Conservation (phyloP, 2,113 vertebrate genomes). For the Sander lucioperca region DNA sequence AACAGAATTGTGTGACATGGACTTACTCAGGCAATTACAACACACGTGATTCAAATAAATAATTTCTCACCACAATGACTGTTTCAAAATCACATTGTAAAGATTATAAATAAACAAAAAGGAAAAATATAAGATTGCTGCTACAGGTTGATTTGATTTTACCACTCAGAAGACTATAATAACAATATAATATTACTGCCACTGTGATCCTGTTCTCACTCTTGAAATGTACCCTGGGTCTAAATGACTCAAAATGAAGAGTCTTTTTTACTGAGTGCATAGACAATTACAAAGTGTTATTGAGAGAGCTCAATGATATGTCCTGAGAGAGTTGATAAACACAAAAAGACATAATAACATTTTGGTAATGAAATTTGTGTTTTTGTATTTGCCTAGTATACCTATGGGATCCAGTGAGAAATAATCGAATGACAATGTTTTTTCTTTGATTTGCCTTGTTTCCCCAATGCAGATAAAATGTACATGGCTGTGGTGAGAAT, state of each 20-base stretch:
- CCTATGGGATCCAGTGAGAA: conserved; percentile 30
- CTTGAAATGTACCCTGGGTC: conserved; percentile 42
- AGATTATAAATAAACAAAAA: conserved; percentile 51
- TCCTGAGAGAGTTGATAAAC: conserved; percentile 50
- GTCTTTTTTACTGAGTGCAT: conserved; percentile 40
- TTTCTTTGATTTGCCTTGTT: conserved; percentile 58
- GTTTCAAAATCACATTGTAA: conserved; percentile 43
- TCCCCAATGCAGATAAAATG: conserved; percentile 47
- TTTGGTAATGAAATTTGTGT: conserved; percentile 38
- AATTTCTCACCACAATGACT: conserved; percentile 18
- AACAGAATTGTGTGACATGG: conserved; percentile 58
- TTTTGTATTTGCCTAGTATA: conserved; percentile 26
- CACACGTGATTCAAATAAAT: conserved; percentile 39
- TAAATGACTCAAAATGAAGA: conserved; percentile 59
- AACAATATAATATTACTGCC: conserved; percentile 44
- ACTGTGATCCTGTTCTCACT: conserved; percentile 35
- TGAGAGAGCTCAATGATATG: conserved; percentile 39
- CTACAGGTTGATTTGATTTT: conserved; percentile 53
- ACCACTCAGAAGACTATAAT: conserved; percentile 35
- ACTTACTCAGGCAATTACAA: conserved; percentile 55
- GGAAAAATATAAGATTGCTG: conserved; percentile 18
- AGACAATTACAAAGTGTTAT: conserved; percentile 56
- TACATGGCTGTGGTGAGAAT: conserved; percentile 12
- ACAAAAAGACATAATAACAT: conserved; percentile 53
- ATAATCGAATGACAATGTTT: conserved; percentile 33